Conservation (phyloP, 2,113 vertebrate species). For the Murina feae region DNA sequence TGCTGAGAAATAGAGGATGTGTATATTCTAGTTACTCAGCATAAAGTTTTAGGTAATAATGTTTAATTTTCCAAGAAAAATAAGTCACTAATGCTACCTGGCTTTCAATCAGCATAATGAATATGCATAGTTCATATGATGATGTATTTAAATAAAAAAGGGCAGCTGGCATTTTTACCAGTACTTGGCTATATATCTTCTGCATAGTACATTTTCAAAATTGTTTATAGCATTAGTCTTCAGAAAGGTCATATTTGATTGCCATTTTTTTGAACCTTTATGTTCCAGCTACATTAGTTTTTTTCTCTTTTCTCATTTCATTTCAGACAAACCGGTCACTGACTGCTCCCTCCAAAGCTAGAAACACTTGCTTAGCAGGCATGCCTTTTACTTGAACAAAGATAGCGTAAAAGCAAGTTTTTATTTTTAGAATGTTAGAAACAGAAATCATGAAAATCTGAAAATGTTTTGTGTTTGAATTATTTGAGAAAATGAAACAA, state of each 20-base stretch:
- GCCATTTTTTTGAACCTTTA: neutral
- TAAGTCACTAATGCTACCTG: neutral
- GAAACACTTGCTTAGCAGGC: neutral
- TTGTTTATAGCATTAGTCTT: neutral
- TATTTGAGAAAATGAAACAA: neutral
- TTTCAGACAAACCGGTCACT: neutral
- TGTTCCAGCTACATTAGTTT: neutral
- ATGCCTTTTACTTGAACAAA: neutral
- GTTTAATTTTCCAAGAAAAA: neutral
- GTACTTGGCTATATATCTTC: neutral
- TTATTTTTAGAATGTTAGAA: neutral
- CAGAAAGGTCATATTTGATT: neutral
- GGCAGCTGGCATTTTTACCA: neutral
- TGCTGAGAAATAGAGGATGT: neutral
- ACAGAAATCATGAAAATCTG: neutral
- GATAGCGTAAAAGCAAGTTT: neutral
- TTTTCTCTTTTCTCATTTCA: neutral
- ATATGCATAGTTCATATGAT: neutral
- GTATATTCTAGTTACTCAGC: neutral
- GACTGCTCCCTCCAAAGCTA: neutral
- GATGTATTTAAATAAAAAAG: neutral
- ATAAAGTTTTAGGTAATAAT: neutral
- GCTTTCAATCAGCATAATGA: neutral
- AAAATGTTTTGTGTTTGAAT: neutral
- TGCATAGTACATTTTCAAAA: neutral